A percentile compares a stretch with the other conserved stretches of the same genome.
Evolutionary conservation across 1,140 invertebrate genomes (phyloP).

Genomic region (Tetranychus cinnabarinus): DNA sequence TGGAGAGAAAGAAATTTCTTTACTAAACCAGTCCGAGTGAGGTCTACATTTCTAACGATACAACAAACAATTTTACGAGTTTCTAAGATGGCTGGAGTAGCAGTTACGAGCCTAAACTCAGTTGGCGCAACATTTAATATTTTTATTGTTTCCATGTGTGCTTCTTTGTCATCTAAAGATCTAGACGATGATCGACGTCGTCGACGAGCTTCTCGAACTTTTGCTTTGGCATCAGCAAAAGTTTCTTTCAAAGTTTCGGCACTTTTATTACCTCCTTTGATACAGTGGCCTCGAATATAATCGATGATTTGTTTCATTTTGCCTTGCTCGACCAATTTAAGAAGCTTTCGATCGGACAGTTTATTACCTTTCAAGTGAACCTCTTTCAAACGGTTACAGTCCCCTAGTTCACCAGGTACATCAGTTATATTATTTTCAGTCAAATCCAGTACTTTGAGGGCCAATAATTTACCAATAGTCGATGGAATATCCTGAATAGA

Average conservation of each 20-base stretch:
- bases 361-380: conserved; percentile 40
- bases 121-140: not conserved
- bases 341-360: conserved; percentile 39
- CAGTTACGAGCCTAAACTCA: conserved; percentile 1
- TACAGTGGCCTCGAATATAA: conserved; percentile 36
- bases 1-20: conserved; percentile 56
- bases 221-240: not conserved
- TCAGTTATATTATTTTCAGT: conserved; percentile 35
- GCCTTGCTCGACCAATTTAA: conserved; percentile 37
- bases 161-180: not conserved
- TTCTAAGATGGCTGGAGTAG: conserved; percentile 1
- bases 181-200: not conserved
- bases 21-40: conserved; percentile 33
- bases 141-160: not conserved
- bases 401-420: conserved; percentile 36
- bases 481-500: conserved; percentile 34
- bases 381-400: conserved; percentile 38
- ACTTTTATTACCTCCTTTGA: not conserved
- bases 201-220: not conserved
- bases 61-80: conserved; percentile 37
- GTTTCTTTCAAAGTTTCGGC: not conserved
- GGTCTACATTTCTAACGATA: conserved; percentile 36
- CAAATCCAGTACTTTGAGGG: conserved; percentile 42
- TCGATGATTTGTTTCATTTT: conserved; percentile 39
- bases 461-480: conserved; percentile 29